Conservation (phyloP, 1,140 invertebrate species). For the Galleria mellonella region DNA sequence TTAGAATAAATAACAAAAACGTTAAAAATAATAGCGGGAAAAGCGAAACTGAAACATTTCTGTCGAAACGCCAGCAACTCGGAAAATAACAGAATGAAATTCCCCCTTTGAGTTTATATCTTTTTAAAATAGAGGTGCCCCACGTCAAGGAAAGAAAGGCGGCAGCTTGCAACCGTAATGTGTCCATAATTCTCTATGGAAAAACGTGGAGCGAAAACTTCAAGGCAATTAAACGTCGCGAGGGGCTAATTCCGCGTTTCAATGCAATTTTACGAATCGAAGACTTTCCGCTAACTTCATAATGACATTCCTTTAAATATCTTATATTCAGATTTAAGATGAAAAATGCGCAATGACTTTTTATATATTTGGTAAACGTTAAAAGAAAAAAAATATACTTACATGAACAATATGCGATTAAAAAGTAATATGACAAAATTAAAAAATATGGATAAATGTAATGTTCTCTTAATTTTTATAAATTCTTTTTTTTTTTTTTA, state of each 20-base stretch:
- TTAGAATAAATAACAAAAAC: slow-evolving; percentile 1
- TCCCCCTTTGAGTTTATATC: slow-evolving; percentile 13
- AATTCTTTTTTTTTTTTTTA: too few relatives aligned
- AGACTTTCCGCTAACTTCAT: too few relatives aligned
- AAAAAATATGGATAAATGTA: too few relatives aligned
- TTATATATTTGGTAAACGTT: too few relatives aligned
- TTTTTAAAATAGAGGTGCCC: slow-evolving; percentile 15
- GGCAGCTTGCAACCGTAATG: slow-evolving; percentile 3
- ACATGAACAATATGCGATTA: too few relatives aligned
- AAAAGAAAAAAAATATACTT: too few relatives aligned
- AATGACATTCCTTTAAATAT: too few relatives aligned
- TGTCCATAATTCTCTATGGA: slow-evolving; percentile 3
- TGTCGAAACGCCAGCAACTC: neutral
- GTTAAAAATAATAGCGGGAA: slow-evolving; percentile 1
- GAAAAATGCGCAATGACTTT: too few relatives aligned
- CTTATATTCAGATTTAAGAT: too few relatives aligned
- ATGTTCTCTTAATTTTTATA: too few relatives aligned
- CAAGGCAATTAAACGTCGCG: slow-evolving; percentile 1
- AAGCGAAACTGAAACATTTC: slow-evolving; percentile 1
- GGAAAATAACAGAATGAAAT: slow-evolving; percentile 2
- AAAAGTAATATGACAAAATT: too few relatives aligned
- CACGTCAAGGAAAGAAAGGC: slow-evolving; percentile 12
- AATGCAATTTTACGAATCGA: slow-evolving; percentile 2
- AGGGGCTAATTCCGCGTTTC: neutral
- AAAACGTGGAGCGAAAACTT: slow-evolving; percentile 3